Base-by-base conservation (phyloP, 1,140 invertebrate genomes). In the Pygmarrhopalites habei region DNA sequence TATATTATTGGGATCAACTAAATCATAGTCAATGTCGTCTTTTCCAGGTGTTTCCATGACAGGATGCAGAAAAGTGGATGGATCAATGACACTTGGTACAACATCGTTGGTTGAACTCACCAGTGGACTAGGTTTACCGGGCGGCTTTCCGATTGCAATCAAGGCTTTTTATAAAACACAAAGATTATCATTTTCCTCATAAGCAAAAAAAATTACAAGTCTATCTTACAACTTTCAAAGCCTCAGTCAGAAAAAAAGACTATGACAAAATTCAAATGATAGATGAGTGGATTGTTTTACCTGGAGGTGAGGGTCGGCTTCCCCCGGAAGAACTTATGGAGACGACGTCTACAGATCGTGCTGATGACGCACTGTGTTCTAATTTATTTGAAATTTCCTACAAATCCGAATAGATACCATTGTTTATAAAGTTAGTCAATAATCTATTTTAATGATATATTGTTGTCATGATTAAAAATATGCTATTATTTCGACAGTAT, bases 301-400 rank as follows among this genome's bases (percentile, higher is more conserved):
- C n/a, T 32, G 66, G 68, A n/a, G 68, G 68, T 57, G 68, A 67
- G 21, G 68, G 68, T 47, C 68, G 53, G 52, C 59, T 65, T 30
- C 58, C 58, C 15, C 58, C 52, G 23, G 58, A 58, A 47, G 67
- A 68, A 41, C 29, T 57, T 21, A 67, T 55, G 12, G 66, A 65
- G 19, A 67, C 47, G 41, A 64, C 66, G 32, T 67, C 62, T 44
- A 57, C 51, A 30, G 60, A 32, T 41, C 60, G 62, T 19, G 46
- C 14, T 12, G 46, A 49, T 7, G 46, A 49, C n/a, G n/a, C n/a
- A n/a, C n/a, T n/a, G 23, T 49, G 46, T 49, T 49, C 46, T 49
- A 21, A 49, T 19, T 49, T 49, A 15, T 7, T 21, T 10, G 46
- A 19, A 12, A 21, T 23, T 49, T 49, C 46, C 46, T 49, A 49